Conservation (phyloP, 2,113 vertebrate genomes). For the Crotalus helleri region DNA sequence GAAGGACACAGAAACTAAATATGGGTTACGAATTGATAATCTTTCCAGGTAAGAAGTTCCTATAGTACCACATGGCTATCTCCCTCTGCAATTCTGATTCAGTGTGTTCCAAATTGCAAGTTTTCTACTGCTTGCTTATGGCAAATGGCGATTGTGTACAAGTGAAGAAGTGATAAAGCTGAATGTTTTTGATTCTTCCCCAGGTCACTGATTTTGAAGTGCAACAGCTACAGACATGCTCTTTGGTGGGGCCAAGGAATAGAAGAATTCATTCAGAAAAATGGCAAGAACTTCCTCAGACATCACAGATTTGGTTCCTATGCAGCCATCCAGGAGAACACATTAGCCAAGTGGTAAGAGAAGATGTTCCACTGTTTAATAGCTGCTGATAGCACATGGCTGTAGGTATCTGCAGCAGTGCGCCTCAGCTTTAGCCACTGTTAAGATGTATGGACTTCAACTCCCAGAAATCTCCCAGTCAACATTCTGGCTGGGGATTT, state of each 20-base stretch:
- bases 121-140: background rate
- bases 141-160: too few species aligned
- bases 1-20: conserved; percentile 89
- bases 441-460: background rate
- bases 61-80: background rate
- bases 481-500: background rate
- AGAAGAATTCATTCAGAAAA: conserved; percentile 82
- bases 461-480: background rate
- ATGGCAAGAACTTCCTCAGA: conserved; percentile 83
- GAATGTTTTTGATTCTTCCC: background rate
- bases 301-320: conserved; percentile 93
- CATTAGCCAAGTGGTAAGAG: conserved; percentile 86
- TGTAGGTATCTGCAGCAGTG: background rate
- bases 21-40: conserved; percentile 89
- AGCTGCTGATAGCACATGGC: background rate
- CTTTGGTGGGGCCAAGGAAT: conserved; percentile 96
- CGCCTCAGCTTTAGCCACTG: background rate
- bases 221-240: conserved; percentile 90
- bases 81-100: background rate
- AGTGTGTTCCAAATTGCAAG: background rate
- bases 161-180: background rate
- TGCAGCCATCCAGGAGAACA: conserved; percentile 78
- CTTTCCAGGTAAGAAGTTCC: conserved; percentile 81
- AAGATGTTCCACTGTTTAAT: background rate
- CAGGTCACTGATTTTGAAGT: conserved; percentile 91